Conservation (phyloP, 2,888 invertebrate genomes). For the Tipula lateralis region DNA sequence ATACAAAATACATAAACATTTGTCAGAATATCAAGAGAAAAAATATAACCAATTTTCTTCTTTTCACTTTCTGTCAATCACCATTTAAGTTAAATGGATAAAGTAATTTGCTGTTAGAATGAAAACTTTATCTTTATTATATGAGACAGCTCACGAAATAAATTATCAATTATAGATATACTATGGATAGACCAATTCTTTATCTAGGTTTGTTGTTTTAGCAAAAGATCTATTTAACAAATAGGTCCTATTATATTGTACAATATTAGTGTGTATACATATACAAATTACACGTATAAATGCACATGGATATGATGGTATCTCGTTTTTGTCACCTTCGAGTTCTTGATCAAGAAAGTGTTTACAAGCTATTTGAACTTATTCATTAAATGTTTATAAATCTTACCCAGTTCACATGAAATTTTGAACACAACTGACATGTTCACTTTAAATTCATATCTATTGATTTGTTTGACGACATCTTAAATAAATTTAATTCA, state of each 20-base stretch:
- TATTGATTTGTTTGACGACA: too few relatives aligned
- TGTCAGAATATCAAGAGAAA: neutral
- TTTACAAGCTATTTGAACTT: too few relatives aligned
- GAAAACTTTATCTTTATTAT: slow-evolving; percentile 3
- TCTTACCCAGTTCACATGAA: too few relatives aligned
- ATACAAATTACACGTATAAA: too few relatives aligned
- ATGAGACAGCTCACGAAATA: neutral
- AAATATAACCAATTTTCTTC: neutral
- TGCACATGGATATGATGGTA: too few relatives aligned
- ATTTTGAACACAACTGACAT: too few relatives aligned
- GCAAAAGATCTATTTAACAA: neutral
- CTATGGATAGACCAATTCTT: neutral
- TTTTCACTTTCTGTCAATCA: neutral
- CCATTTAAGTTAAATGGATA: slow-evolving; percentile 1
- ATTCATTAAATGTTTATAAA: too few relatives aligned
- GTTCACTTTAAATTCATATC: too few relatives aligned
- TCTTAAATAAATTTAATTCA: too few relatives aligned
- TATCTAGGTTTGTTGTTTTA: neutral
- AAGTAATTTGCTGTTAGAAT: neutral
- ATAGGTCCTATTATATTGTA: neutral
- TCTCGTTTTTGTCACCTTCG: too few relatives aligned
- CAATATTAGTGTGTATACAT: neutral
- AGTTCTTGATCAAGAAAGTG: too few relatives aligned
- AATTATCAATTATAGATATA: neutral
- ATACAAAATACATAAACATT: neutral